Evolutionary conservation across 2,113 vertebrate genomes (phyloP).

Genomic region (Propithecus coquereli): DNA sequence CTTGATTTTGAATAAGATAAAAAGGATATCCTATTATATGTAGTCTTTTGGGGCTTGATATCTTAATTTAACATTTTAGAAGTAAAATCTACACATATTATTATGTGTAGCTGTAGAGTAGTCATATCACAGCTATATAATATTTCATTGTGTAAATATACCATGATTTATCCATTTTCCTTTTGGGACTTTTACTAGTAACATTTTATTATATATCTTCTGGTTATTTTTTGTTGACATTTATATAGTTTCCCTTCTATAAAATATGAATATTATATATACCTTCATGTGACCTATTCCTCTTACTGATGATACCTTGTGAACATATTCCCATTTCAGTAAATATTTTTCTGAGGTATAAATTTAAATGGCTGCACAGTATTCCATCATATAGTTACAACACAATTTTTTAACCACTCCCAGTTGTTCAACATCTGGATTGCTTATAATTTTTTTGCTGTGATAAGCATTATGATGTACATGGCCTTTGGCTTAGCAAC

Average conservation of each 20-base stretch:
- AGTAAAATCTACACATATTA: constrained; percentile 1
- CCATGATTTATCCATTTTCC: background rate
- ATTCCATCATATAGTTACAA: background rate
- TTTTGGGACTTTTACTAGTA: background rate
- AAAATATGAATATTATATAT: background rate
- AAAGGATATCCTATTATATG: background rate
- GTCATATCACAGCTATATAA: background rate
- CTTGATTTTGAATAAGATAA: constrained; percentile 22
- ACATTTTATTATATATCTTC: background rate
- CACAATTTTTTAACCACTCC: background rate
- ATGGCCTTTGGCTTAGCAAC: background rate
- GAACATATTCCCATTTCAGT: background rate
- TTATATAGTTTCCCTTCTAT: background rate
- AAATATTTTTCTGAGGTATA: background rate
- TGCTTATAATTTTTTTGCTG: background rate
- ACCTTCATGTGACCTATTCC: background rate
- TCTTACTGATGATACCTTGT: background rate
- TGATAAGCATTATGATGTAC: background rate
- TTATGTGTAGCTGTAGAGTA: background rate
- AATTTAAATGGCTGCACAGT: background rate
- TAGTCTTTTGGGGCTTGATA: background rate
- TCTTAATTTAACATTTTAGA: constrained; percentile 11
- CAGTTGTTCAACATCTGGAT: background rate
- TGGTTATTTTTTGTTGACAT: background rate
- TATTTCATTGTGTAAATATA: constrained; percentile 2